Percentiles rank a stretch among this genome's conserved stretches.
These are phyloP conservation scores for Drosophila varians DNA, from an alignment of 1,140 invertebrate genomes.

Conservation along the genomic window DNA sequence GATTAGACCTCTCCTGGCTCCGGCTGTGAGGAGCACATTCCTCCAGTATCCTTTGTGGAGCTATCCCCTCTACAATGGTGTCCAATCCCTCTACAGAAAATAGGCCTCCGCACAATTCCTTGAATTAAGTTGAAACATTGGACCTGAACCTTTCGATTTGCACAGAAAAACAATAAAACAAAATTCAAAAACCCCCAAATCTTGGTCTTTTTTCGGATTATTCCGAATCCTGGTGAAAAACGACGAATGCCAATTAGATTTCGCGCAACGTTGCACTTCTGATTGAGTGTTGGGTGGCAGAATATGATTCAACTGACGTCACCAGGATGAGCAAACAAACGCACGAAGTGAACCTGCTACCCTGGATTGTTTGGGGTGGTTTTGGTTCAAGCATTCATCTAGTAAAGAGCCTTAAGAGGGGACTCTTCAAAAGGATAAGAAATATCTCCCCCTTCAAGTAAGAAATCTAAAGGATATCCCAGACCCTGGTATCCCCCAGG, in stretches of 20 bases:
- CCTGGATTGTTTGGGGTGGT: neutral
- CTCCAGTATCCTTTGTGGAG: constrained; percentile 30
- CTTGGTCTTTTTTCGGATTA: neutral
- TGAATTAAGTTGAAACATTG: neutral
- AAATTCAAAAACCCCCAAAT: constrained; percentile 28
- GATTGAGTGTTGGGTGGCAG: constrained; percentile 37
- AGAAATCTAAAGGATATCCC: neutral
- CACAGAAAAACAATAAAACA: constrained; percentile 13
- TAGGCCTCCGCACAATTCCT: neutral
- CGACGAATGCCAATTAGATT: constrained; percentile 65
- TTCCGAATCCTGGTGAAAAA: constrained; percentile 3
- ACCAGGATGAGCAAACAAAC: constrained; percentile 42
- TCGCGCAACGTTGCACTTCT: constrained; percentile 57
- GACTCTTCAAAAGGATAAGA: too few relatives aligned
- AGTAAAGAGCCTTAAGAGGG: too few relatives aligned
- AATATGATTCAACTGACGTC: constrained; percentile 42
- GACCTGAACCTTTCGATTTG: neutral
- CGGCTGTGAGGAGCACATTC: constrained; percentile 17
- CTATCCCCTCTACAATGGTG: constrained; percentile 16
- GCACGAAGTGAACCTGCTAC: constrained; percentile 27
- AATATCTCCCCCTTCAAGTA: too few relatives aligned
- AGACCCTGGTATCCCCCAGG: neutral
- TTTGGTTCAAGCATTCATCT: too few relatives aligned
- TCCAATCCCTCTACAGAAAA: constrained; percentile 36
- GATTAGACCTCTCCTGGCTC: constrained; percentile 25